Base-by-base conservation (phyloP, 1,140 invertebrate genomes). In the Lordiphosa stackelbergi region DNA sequence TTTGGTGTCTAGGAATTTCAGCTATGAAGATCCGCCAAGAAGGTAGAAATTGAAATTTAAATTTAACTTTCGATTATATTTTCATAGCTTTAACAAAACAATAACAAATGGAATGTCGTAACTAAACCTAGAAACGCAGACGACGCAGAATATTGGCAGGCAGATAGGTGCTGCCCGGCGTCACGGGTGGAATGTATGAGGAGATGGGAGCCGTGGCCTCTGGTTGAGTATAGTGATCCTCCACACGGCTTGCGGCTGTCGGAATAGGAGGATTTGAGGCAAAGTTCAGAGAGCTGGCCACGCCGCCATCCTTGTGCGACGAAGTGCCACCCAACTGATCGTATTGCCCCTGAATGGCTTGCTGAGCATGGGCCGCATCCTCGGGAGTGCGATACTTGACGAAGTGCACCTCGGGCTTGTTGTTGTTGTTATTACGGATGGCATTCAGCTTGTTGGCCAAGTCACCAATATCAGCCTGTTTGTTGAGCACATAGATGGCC, bases 401-500 rank as follows among this genome's bases (percentile, higher is more conserved):
- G 42, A 79, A 79, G 48, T 79, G 74, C 19, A 79, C 74, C 54
- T 79, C 74, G 37, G 74, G 74, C 57, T 66, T 81, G 61, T 70
- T 66, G 63, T 68, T 74, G 62, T 49, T 68, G 46, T 68, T 68
- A 47, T 47, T 66, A 35, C 69, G 66, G 11, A 86, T 64, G 40
- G 54, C 35, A 31, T 85, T 85, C 37, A 86, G 34, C 41, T 86
- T 84, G 48, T 56, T 62, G 51, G 79, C 73, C 56, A 86, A 56
- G 52, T 81, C 75, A 2, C 59, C 49, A 2, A 85, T 66, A 8
- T 86, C 84, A 3, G 78, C 66, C 60, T 86, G 79, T 40, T 85
- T 86, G 57, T 72, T 72, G 5, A 86, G 69, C 7, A 86, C 74
- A 49, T 86, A 86, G 59, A 86, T 79, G 57, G 84, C 84, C 16